A percentile compares a stretch with the other conserved stretches of the same genome.
Conservation (phyloP, 1,140 invertebrate species). For the Drosophila virilis region DNA sequence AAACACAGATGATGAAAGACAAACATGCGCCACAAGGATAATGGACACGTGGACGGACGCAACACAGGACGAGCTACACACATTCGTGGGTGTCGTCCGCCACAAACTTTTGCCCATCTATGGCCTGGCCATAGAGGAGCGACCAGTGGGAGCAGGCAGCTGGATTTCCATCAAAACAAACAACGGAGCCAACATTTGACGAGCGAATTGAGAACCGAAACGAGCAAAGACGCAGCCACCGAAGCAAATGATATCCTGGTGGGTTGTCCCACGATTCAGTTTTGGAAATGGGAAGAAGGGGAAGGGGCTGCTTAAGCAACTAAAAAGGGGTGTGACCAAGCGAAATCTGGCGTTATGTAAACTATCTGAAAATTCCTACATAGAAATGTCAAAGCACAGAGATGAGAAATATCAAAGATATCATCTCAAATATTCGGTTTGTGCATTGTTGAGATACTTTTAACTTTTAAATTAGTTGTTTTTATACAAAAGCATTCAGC, state of each 20-base stretch:
- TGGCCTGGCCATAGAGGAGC: neutral
- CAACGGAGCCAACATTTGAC: constrained; percentile 62
- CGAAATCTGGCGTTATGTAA: constrained; percentile 25
- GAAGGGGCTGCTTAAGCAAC: neutral
- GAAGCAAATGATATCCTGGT: constrained; percentile 32
- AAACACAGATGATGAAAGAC: constrained; percentile 79
- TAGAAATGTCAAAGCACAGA: constrained; percentile 13
- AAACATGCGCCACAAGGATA: constrained; percentile 82
- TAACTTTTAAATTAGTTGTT: neutral
- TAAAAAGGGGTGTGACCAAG: constrained; percentile 29
- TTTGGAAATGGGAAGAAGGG: constrained; percentile 38
- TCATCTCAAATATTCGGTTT: constrained; percentile 1
- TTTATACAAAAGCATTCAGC: neutral
- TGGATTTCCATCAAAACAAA: constrained; percentile 67
- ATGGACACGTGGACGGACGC: constrained; percentile 51
- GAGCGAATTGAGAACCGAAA: constrained; percentile 14
- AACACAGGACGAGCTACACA: constrained; percentile 25
- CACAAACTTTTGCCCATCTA: constrained; percentile 41
- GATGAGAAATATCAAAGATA: neutral
- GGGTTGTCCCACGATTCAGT: constrained; percentile 10
- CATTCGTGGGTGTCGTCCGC: constrained; percentile 53
- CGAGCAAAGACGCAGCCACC: neutral
- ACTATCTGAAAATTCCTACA: neutral
- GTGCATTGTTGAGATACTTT: neutral
- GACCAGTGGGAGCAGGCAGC: neutral